phyloP scores from a whole-genome alignment of 2,888 invertebrate species.

The Phragmatobia fuliginosa region DNA sequence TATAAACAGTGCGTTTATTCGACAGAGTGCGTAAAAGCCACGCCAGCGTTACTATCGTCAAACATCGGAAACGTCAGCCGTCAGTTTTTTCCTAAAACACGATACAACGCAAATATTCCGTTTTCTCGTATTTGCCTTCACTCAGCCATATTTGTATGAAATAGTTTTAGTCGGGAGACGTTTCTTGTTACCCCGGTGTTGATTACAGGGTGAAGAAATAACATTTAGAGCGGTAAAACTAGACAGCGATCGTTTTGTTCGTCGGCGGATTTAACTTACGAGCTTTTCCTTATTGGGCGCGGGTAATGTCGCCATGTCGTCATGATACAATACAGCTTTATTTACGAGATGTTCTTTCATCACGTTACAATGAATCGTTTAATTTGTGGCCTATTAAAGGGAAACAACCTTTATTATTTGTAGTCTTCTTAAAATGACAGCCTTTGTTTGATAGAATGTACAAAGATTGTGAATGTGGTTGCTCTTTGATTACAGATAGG shows the following conservation, averaged over 20 bases:
- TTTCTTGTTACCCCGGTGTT: slow-evolving; percentile 56
- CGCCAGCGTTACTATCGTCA: slow-evolving; percentile 32
- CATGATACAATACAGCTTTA: slow-evolving; percentile 24
- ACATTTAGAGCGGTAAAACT: slow-evolving; percentile 39
- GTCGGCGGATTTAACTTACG: slow-evolving; percentile 44
- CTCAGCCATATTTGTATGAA: slow-evolving; percentile 72
- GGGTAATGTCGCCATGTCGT: slow-evolving; percentile 23
- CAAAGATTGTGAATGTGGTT: neutral
- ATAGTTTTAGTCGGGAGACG: slow-evolving; percentile 68
- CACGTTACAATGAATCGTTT: slow-evolving; percentile 30
- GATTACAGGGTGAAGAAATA: slow-evolving; percentile 47
- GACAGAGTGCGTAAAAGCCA: slow-evolving; percentile 16
- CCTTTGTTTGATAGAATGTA: neutral
- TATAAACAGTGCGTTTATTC: slow-evolving; percentile 9
- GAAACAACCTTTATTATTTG: neutral
- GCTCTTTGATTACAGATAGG: neutral
- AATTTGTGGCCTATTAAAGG: slow-evolving; percentile 14
- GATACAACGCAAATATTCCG: slow-evolving; percentile 66
- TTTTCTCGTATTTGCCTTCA: slow-evolving; percentile 77
- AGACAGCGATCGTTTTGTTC: slow-evolving; percentile 42
- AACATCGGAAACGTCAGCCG: slow-evolving; percentile 54
- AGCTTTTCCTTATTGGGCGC: slow-evolving; percentile 45
- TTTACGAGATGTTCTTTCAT: slow-evolving; percentile 40
- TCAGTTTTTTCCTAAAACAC: slow-evolving; percentile 55
- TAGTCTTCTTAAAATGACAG: neutral